phyloP scores from a whole-genome alignment of 2,113 vertebrate genomes.

The Vulpes lagopus region DNA sequence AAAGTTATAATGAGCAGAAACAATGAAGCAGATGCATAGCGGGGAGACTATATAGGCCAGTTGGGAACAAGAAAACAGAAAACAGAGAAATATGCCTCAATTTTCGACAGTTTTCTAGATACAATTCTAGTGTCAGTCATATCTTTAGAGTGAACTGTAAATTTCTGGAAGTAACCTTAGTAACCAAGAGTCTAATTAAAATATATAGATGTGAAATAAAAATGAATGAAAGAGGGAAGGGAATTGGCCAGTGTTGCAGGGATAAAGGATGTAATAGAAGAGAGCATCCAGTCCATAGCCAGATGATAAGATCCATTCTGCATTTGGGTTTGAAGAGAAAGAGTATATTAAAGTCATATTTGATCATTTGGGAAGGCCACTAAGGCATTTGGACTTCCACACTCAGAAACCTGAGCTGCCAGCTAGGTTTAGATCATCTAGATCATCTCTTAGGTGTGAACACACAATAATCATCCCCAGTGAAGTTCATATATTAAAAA shows the following conservation, averaged over 20 bases:
- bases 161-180: slow-evolving; percentile 27
- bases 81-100: not conserved
- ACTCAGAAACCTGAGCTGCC: not conserved
- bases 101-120: not conserved
- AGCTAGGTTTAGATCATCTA: not conserved
- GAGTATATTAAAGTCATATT: not conserved
- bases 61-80: not conserved
- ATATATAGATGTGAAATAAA: not conserved
- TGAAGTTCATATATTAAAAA: slow-evolving; percentile 30
- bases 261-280: not conserved
- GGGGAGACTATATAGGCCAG: not conserved
- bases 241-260: not conserved
- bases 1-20: not conserved
- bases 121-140: not conserved
- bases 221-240: not conserved
- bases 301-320: not conserved
- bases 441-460: not conserved
- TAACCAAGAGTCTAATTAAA: slow-evolving; percentile 22
- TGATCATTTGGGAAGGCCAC: not conserved
- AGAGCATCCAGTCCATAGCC: not conserved
- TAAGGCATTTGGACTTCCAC: not conserved
- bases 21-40: not conserved
- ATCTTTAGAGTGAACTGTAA: not conserved
- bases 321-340: slow-evolving; percentile 20
- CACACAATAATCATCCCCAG: not conserved